Base-by-base conservation (phyloP, 2,113 vertebrate genomes). In the Atlantisia rogersi region DNA sequence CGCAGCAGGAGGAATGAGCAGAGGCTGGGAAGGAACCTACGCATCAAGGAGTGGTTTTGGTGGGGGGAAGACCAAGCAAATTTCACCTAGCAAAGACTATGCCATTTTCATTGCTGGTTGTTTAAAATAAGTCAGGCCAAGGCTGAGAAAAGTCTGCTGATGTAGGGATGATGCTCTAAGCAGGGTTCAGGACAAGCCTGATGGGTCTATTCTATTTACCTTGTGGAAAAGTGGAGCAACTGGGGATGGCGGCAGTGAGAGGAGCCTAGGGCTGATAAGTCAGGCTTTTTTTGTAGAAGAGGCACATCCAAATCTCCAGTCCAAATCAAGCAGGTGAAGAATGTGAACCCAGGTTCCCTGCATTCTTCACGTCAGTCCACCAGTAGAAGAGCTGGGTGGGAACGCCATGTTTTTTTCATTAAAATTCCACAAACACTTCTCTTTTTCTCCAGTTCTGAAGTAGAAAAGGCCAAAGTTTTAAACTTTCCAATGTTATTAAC, bases 51-150 rank as follows among this genome's bases (percentile, higher is more conserved):
- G 64, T 17, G 8, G 31, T 32, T 2, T 0, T 25, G 83, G 63
- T 31, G 5, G 8, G 1, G 0, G 35, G 31, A 68, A 31, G 3
- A 56, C 1, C 1, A 1, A 75, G 25, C 5, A 64, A 83, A 40
- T 15, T 91, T 77, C 2, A 10, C 26, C 19, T 12, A 70, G 26
- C 0, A 4, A 52, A 52, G 69, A 19, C 44, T 67, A 35, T 28
- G 22, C 9, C 10, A 15, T 55, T 28, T 67, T 81, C 73, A 22
- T 37, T 1, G 1, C 29, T 65, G 24, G 19, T 13, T 46, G 21
- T 44, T 81, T 88, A 74, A 83, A 86, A 53, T 76, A 1, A 59
- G 20, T 59, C 10, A 31, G 48, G 4, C 7, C 32, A 87, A 78
- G 37, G 28, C 15, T 35, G 31, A 31, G 46, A 60, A 76, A 76